Conservation (phyloP, 2,113 vertebrate genomes). For the Tragelaphus buxtoni region DNA sequence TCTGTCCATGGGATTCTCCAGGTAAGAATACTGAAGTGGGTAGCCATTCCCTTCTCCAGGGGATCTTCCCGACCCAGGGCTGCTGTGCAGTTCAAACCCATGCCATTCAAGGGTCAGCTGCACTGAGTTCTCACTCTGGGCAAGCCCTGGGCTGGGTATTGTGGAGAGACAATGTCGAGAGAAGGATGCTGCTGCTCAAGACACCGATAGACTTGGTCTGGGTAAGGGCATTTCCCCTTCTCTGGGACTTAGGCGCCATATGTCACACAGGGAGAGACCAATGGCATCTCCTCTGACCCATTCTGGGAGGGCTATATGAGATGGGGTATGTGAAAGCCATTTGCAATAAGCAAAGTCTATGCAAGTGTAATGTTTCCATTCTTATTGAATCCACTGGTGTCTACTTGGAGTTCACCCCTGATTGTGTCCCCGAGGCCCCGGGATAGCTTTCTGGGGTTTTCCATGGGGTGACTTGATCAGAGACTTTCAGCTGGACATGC, state of each 20-base stretch:
- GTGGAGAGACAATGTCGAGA: neutral
- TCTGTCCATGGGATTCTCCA: neutral
- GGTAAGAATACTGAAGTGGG: neutral
- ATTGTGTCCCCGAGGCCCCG: rapidly evolving
- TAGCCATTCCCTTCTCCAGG: neutral
- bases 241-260: neutral
- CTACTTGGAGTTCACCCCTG: neutral
- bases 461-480: neutral
- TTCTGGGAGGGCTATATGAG: neutral
- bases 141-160: neutral
- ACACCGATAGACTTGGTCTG: neutral
- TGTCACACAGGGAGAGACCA: neutral
- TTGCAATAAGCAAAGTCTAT: neutral
- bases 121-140: neutral
- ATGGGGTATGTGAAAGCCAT: neutral
- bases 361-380: neutral
- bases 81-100: neutral
- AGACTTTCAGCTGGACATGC: neutral
- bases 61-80: neutral
- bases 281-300: rapidly evolving
- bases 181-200: neutral
- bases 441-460: neutral
- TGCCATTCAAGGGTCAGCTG: neutral
- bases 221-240: neutral
- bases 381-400: neutral